phyloP scores from a whole-genome alignment of 2,797 vertebrate genomes.

The Lacerta agilis region DNA sequence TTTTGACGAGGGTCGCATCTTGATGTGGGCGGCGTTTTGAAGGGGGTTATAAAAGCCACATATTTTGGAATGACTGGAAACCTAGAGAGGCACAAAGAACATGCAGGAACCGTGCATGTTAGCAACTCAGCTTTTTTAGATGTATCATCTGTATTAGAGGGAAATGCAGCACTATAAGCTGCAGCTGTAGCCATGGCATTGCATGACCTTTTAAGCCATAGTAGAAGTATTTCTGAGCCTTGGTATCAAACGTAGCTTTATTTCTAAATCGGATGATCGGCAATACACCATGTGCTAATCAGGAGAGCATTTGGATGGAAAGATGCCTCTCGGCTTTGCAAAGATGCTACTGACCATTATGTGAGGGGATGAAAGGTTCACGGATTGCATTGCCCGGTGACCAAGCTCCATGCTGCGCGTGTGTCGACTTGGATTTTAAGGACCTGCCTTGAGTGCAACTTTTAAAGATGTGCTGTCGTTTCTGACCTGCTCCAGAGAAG shows the following conservation, averaged over 20 bases:
- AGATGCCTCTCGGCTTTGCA: slow-evolving; percentile 46
- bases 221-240: slow-evolving; percentile 51
- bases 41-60: slow-evolving; percentile 49
- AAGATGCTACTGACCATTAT: slow-evolving; percentile 47
- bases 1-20: slow-evolving; percentile 44
- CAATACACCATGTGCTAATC: slow-evolving; percentile 42
- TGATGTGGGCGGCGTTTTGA: slow-evolving; percentile 63
- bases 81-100: slow-evolving; percentile 44
- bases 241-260: slow-evolving; percentile 55
- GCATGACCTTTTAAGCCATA: slow-evolving; percentile 64
- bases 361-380: slow-evolving; percentile 43
- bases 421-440: slow-evolving; percentile 27
- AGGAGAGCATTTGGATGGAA: slow-evolving; percentile 49
- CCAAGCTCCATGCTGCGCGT: background rate
- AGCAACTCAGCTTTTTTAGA: slow-evolving; percentile 70
- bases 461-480: slow-evolving; percentile 49
- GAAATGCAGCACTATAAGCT: slow-evolving; percentile 70
- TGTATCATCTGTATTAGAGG: slow-evolving; percentile 62
- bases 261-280: slow-evolving; percentile 65
- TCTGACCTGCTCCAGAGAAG: slow-evolving; percentile 75
- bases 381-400: background rate
- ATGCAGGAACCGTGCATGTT: slow-evolving; percentile 32
- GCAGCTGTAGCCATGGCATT: slow-evolving; percentile 83
- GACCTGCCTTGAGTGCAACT: background rate
- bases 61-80: slow-evolving; percentile 62